A percentile compares a stretch with the other conserved stretches of the same genome.
These are phyloP conservation scores for Danio kyathit DNA, from an alignment of 2,797 vertebrate genomes.

Conservation along the genomic window DNA sequence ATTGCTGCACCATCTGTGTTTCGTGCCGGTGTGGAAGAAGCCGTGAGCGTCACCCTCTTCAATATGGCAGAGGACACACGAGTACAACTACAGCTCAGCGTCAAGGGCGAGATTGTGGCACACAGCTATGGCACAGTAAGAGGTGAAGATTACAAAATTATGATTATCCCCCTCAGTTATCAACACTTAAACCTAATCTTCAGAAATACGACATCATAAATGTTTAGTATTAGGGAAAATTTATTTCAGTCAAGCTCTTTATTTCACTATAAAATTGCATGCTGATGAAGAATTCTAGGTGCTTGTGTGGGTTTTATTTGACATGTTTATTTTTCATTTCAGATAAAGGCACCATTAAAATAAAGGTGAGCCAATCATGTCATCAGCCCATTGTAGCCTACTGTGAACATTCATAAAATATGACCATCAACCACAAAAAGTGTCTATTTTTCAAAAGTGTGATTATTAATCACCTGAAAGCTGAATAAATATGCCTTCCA, in stretches of 20 bases:
- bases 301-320: background rate
- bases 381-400: background rate
- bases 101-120: conserved; percentile 87
- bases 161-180: background rate
- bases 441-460: too few species aligned
- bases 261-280: background rate
- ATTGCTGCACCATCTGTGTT: conserved; percentile 91
- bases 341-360: conserved; percentile 92
- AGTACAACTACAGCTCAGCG: conserved; percentile 88
- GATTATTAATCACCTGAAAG: too few species aligned
- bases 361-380: conserved; percentile 85
- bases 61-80: conserved; percentile 83
- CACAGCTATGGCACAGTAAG: conserved; percentile 81
- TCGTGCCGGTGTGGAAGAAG: conserved; percentile 87
- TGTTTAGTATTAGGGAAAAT: background rate
- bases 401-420: too few species aligned
- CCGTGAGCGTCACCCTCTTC: conserved; percentile 91
- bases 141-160: conserved; percentile 76
- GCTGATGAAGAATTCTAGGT: background rate
- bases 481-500: too few species aligned
- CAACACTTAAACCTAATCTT: too few species aligned
- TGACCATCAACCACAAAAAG: too few species aligned
- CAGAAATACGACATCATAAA: too few species aligned
- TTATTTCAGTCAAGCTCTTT: background rate
- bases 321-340: conserved; percentile 57